Conservation (phyloP, 1,140 invertebrate genomes). For the Drosophila navojoa region DNA sequence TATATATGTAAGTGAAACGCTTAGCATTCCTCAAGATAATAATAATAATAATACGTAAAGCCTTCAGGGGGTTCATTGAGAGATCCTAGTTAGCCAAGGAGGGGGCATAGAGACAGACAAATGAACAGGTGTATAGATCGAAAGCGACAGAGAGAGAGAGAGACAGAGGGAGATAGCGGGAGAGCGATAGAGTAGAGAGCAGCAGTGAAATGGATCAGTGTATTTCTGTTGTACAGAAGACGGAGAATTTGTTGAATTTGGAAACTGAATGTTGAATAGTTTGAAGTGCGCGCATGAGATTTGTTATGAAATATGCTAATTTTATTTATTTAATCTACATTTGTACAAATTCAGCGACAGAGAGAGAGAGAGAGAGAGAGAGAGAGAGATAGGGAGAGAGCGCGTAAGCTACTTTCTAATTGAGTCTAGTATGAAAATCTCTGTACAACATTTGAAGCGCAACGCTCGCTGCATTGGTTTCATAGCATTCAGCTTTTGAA, state of each 20-base stretch:
- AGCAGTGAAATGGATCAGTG: not conserved
- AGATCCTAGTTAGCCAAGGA: constrained; percentile 4
- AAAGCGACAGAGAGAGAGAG: not conserved
- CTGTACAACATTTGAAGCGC: constrained; percentile 22
- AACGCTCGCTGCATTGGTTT: constrained; percentile 7
- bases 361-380: not conserved
- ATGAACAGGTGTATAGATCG: constrained; percentile 24
- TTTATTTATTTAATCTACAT: not conserved
- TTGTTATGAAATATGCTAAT: constrained; percentile 10
- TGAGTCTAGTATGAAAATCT: constrained; percentile 4
- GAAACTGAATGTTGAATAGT: not conserved
- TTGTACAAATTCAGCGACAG: not conserved
- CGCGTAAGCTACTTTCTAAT: not conserved
- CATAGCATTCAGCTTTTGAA: constrained; percentile 29
- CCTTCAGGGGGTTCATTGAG: constrained; percentile 5
- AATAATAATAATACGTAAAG: constrained; percentile 29
- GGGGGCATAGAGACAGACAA: constrained; percentile 11
- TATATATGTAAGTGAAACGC: constrained; percentile 68
- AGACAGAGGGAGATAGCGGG: not conserved
- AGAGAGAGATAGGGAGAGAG: not conserved
- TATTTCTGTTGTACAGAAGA: not conserved
- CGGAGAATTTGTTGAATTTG: not conserved
- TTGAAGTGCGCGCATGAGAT: constrained; percentile 21
- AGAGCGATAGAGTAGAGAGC: constrained; percentile 20
- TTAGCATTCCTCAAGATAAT: constrained; percentile 43